Base-by-base conservation (phyloP, 2,888 invertebrate species). In the Ernsta delagoae region DNA sequence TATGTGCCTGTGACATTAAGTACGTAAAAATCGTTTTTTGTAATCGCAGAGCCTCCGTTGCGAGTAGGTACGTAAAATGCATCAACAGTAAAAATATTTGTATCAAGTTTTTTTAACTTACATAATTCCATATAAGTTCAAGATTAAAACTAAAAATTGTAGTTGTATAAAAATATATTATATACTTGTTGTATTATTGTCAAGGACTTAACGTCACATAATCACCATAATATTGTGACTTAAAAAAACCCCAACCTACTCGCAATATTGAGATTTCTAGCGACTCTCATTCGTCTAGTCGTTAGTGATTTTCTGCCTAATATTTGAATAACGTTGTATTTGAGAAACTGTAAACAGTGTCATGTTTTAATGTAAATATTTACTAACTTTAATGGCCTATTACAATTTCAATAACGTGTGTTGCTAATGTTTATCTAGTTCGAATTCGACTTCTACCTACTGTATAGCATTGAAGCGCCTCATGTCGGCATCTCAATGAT, bases 331-430 rank as follows among this genome's bases (percentile, higher is more conserved):
- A 86, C 81, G 81, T 84, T 84, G 80, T 90, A 83, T 76, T 81
- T 85, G 81, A 83, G 86, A 82, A 89, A 87, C 87, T 90, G 88
- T 89, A 85, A 88, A 87, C 86, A 83, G 86, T 88, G 87, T 87
- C 86, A 79, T 85, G 83, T 87, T 87, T 89, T 89, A 90, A 81
- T 92, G 92, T 92, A 92, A 87, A 92, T 92, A 92, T 90, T 89
- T 89, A 86, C 79, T 88, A 86, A 88, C 79, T 88, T 88, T 85
- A 85, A 90, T 87, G 91, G 92, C 91, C 91, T 92, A 92, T 81
- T 88, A 87, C 80, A 81, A 59, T 83, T 84, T 83, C 86, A 84
- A 85, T 86, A 83, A 83, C 80, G 88, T 87, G 87, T 90, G 88
- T 90, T 88, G 87, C 87, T 89, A 88, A 85, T 82, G 77, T 84